These are phyloP conservation scores for Platycercus adscitus DNA, from an alignment of 2,113 vertebrate genomes.

Conservation along the genomic window DNA sequence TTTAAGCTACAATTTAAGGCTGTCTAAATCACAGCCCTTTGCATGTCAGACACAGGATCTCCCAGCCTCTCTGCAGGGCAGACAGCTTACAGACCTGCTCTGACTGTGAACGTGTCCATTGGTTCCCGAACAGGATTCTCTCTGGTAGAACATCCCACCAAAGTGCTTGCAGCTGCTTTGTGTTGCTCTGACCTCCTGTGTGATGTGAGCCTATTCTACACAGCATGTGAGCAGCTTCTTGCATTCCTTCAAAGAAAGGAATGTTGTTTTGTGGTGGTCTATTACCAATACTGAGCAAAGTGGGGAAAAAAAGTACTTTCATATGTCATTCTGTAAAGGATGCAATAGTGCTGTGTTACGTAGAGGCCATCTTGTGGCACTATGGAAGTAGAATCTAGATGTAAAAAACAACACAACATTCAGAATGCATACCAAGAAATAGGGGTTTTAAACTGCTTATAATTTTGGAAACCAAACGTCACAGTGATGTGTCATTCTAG, in stretches of 20 bases:
- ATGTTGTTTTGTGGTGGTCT: not conserved
- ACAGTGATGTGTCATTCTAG: not conserved
- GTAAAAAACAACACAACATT: not conserved
- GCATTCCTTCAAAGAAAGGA: not conserved
- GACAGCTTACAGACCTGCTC: not conserved
- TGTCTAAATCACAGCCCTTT: not conserved
- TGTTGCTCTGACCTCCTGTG: not conserved
- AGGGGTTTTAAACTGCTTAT: not conserved
- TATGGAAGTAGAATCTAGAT: not conserved
- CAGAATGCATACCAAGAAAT: not conserved
- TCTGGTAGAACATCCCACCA: not conserved
- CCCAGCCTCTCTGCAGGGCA: not conserved
- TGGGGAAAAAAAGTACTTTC: not conserved
- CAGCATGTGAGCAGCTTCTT: not conserved
- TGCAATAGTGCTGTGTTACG: not conserved
- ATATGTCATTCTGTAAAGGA: not conserved
- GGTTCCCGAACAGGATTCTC: not conserved
- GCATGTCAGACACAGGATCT: not conserved
- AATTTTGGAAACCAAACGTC: not conserved
- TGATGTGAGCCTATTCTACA: not conserved
- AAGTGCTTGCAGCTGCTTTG: not conserved
- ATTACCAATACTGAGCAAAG: not conserved
- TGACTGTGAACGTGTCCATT: accelerated
- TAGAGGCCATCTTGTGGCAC: slow-evolving; percentile 8
- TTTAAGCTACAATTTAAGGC: not conserved